Conservation (phyloP, 2,888 invertebrate species). For the Invenusta paracnida region DNA sequence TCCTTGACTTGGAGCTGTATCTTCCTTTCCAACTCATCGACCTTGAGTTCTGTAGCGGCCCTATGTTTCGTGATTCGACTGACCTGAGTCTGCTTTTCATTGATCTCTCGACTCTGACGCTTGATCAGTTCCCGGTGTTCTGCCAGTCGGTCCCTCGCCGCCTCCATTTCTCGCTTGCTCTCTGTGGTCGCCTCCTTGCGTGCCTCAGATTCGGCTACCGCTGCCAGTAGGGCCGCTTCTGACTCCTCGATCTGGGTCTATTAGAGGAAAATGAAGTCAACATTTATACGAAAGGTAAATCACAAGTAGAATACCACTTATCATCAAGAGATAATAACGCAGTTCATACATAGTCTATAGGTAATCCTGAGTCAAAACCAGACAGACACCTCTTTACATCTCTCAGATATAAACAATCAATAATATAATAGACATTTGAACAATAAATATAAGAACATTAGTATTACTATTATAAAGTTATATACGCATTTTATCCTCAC, state of each 20-base stretch:
- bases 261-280: no score
- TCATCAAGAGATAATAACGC: no score
- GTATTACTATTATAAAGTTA: no score
- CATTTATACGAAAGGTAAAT: no score
- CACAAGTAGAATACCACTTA: no score
- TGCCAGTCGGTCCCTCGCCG: slow-evolving; percentile 56
- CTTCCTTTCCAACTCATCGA: slow-evolving; percentile 62
- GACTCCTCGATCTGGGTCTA: background rate
- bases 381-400: no score
- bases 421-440: no score
- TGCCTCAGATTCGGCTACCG: background rate
- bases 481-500: no score
- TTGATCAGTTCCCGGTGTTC: slow-evolving; percentile 56
- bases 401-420: no score
- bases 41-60: slow-evolving; percentile 53
- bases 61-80: slow-evolving; percentile 49
- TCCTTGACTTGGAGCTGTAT: slow-evolving; percentile 61
- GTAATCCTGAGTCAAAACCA: no score
- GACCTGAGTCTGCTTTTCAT: slow-evolving; percentile 47
- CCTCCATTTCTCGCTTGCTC: slow-evolving; percentile 60
- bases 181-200: slow-evolving; percentile 63
- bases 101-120: slow-evolving; percentile 56
- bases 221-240: background rate
- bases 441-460: no score
- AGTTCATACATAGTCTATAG: no score